Conservation (phyloP, 2,888 invertebrate species). For the Drepanosiphum platanoidis region DNA sequence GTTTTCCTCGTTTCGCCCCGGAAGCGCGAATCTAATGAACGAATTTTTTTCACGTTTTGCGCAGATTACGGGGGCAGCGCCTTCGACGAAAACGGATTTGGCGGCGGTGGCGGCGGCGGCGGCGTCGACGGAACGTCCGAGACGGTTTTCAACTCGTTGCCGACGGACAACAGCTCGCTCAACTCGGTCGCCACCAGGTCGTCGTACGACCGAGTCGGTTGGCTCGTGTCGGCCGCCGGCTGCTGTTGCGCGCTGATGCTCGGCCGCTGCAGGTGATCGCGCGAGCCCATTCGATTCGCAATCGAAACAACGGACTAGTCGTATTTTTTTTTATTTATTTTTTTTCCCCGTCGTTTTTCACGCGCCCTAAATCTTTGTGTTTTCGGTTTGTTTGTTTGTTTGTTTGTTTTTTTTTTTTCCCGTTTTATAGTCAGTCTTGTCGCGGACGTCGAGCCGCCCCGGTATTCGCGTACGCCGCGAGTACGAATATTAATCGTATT, state of each 20-base stretch:
- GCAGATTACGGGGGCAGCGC: background rate
- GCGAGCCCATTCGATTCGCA: background rate
- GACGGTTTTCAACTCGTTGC: conserved; percentile 27
- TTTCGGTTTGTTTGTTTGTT: too few species aligned
- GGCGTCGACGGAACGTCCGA: background rate
- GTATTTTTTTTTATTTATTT: conserved; percentile 1
- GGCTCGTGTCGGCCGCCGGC: background rate
- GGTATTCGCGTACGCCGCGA: too few species aligned
- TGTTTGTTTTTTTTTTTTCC: background rate
- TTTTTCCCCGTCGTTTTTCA: background rate
- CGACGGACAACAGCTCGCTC: conserved; percentile 48
- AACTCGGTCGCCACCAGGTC: background rate
- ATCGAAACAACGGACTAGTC: conserved; percentile 11
- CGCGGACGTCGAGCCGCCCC: background rate
- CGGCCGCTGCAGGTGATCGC: background rate
- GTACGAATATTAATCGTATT: background rate
- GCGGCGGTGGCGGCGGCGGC: background rate
- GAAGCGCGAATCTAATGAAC: too few species aligned
- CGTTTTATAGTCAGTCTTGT: background rate
- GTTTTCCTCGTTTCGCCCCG: too few species aligned
- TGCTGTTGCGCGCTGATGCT: background rate
- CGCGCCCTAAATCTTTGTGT: too few species aligned
- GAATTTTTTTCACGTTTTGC: background rate
- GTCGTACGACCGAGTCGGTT: background rate
- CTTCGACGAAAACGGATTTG: background rate